Evolutionary conservation across 2,113 vertebrate species (phyloP).

Genomic region (Cyanoramphus novaezelandiae): DNA sequence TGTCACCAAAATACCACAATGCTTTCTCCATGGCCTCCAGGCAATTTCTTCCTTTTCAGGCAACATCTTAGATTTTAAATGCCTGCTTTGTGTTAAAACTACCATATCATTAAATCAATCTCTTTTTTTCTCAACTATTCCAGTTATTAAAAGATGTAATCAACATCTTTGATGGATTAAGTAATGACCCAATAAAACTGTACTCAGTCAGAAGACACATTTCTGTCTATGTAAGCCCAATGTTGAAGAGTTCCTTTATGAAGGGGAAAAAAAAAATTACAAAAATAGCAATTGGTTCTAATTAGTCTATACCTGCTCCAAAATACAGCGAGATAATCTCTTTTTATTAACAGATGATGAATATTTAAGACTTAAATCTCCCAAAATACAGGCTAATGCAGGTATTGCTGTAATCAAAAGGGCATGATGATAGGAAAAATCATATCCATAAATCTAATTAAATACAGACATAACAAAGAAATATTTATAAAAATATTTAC

Average conservation of each 20-base stretch:
- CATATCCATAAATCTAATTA: conserved; percentile 31
- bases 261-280: not conserved
- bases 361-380: conserved; percentile 18
- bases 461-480: conserved; percentile 49
- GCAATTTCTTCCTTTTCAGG: conserved; percentile 17
- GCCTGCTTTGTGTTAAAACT: conserved; percentile 23
- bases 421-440: conserved; percentile 15
- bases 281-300: not conserved
- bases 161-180: conserved; percentile 21
- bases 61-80: conserved; percentile 27
- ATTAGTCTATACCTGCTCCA: conserved; percentile 19
- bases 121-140: not conserved
- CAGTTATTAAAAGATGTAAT: conserved; percentile 58
- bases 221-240: not conserved
- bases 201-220: not conserved
- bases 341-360: conserved; percentile 13
- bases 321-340: conserved; percentile 5
- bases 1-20: not conserved
- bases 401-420: conserved; percentile 47
- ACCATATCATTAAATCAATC: not conserved
- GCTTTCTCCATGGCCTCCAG: not conserved
- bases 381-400: not conserved
- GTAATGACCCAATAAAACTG: conserved; percentile 7
- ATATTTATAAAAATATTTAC: not conserved
- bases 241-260: not conserved